Conservation (phyloP, 1,140 invertebrate species). For the Zaprionus gabonicus region DNA sequence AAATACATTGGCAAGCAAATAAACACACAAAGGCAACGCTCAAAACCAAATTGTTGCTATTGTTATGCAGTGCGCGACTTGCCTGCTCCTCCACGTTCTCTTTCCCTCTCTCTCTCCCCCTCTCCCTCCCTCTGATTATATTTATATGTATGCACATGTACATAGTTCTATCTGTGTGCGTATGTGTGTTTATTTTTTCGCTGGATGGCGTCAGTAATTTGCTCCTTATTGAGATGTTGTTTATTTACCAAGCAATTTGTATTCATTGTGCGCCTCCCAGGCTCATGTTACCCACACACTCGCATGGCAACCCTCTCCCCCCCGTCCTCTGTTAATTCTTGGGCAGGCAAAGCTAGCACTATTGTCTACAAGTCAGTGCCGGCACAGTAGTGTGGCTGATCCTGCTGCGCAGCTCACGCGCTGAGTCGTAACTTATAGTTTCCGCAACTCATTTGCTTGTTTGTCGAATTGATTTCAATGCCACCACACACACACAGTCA, state of each 20-base stretch:
- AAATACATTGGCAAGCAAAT: slow-evolving; percentile 11
- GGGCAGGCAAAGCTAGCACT: neutral
- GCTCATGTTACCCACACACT: slow-evolving; percentile 44
- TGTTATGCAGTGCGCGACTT: slow-evolving; percentile 70
- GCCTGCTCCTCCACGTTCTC: neutral
- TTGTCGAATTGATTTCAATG: slow-evolving; percentile 81
- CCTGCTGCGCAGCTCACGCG: slow-evolving; percentile 8
- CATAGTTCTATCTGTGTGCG: slow-evolving; percentile 41
- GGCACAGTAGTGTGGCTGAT: neutral
- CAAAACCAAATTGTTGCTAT: slow-evolving; percentile 76
- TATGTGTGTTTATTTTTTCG: slow-evolving; percentile 76
- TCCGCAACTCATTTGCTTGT: slow-evolving; percentile 80
- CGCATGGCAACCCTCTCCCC: neutral
- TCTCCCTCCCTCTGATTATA: slow-evolving; percentile 47
- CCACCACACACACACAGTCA: slow-evolving; percentile 23
- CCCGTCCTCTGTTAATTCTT: neutral
- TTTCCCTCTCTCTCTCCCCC: neutral
- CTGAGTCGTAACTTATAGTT: slow-evolving; percentile 76
- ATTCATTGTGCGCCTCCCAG: slow-evolving; percentile 73
- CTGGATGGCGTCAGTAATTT: slow-evolving; percentile 80
- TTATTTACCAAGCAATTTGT: slow-evolving; percentile 83
- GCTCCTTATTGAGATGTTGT: slow-evolving; percentile 83
- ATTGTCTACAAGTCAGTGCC: neutral
- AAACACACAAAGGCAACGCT: slow-evolving; percentile 27
- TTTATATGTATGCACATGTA: slow-evolving; percentile 51